Conservation (phyloP, 2,113 vertebrate genomes). For the Perca schrenkii region DNA sequence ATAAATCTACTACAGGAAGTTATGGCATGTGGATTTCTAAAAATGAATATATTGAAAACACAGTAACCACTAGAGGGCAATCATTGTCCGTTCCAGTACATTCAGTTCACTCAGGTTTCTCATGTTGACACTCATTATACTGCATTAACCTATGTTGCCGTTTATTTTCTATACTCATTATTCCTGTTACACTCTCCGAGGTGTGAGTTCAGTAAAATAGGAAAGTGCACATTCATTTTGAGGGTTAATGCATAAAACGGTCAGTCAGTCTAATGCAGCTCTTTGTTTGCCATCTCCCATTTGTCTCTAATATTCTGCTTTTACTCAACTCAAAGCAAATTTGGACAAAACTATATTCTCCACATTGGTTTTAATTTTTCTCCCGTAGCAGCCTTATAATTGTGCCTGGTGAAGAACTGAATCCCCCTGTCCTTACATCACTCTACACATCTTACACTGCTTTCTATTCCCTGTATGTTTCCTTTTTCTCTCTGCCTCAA, state of each 20-base stretch:
- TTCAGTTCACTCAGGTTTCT: neutral
- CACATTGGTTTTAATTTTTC: neutral
- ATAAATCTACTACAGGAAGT: neutral
- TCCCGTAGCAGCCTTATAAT: neutral
- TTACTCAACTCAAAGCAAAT: neutral
- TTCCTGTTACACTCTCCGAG: neutral
- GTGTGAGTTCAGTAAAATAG: neutral
- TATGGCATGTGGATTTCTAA: neutral
- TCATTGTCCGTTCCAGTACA: slow-evolving; percentile 9
- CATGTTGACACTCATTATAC: neutral
- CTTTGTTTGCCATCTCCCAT: neutral
- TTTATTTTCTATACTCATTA: neutral
- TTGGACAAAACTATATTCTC: neutral
- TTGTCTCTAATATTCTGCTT: neutral
- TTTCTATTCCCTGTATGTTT: neutral
- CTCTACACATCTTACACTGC: neutral
- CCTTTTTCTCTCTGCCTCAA: neutral
- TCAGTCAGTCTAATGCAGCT: neutral
- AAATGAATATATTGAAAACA: slow-evolving; percentile 10
- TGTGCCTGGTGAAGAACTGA: neutral
- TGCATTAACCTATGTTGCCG: neutral
- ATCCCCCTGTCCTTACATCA: neutral
- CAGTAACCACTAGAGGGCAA: slow-evolving; percentile 62
- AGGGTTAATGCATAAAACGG: neutral
- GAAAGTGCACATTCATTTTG: neutral